Conservation (phyloP, 2,888 invertebrate genomes). For the Erebia aethiops region DNA sequence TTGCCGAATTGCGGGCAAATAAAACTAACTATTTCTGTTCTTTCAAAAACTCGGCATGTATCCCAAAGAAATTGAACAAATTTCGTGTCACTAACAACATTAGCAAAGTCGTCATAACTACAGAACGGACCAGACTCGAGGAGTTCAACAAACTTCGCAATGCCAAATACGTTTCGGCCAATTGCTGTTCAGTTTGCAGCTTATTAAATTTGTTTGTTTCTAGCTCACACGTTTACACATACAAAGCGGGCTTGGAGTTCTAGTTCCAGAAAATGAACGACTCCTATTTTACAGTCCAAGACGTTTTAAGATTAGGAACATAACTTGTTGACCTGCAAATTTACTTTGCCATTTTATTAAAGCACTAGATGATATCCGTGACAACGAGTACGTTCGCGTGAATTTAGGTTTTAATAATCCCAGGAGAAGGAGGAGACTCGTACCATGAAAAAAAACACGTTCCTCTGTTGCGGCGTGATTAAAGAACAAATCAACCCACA, state of each 20-base stretch:
- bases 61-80: slow-evolving; percentile 24
- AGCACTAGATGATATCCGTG: not conserved
- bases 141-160: slow-evolving; percentile 35
- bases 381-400: no score
- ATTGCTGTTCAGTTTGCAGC: slow-evolving; percentile 11
- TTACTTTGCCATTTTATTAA: slow-evolving; percentile 1
- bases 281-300: slow-evolving; percentile 9
- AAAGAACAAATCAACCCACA: no score
- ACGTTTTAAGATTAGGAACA: not conserved
- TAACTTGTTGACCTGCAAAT: not conserved
- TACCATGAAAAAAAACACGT: no score
- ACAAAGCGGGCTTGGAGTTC: not conserved
- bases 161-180: slow-evolving; percentile 27
- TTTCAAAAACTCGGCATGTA: slow-evolving; percentile 19
- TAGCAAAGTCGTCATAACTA: slow-evolving; percentile 31
- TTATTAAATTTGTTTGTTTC: slow-evolving; percentile 24
- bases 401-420: no score
- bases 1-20: slow-evolving; percentile 6
- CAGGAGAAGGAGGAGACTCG: no score
- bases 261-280: not conserved
- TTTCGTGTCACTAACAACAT: slow-evolving; percentile 27
- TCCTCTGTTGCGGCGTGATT: no score
- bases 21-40: no score
- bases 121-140: slow-evolving; percentile 9
- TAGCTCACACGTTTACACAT: not conserved